Base-by-base conservation (phyloP, 2,888 invertebrate species). In the Nebria salina region DNA sequence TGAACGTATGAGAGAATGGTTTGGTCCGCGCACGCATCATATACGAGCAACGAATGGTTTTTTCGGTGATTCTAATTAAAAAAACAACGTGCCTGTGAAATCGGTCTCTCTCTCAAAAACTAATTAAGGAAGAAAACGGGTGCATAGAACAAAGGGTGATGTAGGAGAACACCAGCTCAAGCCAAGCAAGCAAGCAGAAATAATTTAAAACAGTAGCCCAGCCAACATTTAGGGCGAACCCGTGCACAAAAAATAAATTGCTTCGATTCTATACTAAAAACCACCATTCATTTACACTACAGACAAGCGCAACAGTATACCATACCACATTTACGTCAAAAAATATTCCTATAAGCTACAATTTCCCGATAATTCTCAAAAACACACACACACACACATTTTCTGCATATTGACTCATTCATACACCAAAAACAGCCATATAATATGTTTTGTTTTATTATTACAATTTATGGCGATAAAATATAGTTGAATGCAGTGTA, bases 221-320 rank as follows among this genome's bases (percentile, higher is more conserved):
- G 82, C 79, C 82, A 83, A 34, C 34, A 34, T 34, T 83, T 83
- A 83, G 84, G 81, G 83, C 78, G 54, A 78, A 74, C 82, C 82
- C 76, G 75, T 72, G 83, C 80, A 79, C 84, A 84, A 86, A 85
- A 86, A 86, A 85, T 85, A 85, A 85, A 86, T 85, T 84, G 85
- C 75, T 64, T 80, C 75, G 54, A 54, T 34, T 34, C 34, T 34
- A 34, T 34, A 34, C 34, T 34, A 34, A 5, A 34, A 34, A 11
- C 66, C 7, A 66, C 13, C n/a, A 13, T 2, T 15, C 8, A 8
- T 66, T 66, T 66, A n/a, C 65, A n/a, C n/a, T 65, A 15, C 15
- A 15, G 3, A 15, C 65, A 15, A 13, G 65, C 65, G n/a, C 65
- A 15, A 13, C 65, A 13, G 65, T 20, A 20, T 20, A 20, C 20